Conservation (phyloP, 1,140 invertebrate genomes). For the Atta cephalotes region DNA sequence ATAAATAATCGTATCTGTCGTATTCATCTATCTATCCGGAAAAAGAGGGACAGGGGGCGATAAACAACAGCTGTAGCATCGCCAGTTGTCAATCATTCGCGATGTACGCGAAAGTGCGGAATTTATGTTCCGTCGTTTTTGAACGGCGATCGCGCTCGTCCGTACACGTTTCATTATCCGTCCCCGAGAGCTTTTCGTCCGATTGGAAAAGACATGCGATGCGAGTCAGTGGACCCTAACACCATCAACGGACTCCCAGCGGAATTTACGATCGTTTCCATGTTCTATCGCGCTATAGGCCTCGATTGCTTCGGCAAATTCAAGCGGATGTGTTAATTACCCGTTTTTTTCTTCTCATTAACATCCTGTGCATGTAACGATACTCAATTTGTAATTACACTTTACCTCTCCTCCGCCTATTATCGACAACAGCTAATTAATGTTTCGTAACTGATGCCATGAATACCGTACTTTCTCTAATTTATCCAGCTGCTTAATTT, state of each 20-base stretch:
- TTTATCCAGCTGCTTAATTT: not conserved
- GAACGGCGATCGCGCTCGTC: slow-evolving; percentile 48
- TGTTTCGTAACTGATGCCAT: not conserved
- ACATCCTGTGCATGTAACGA: slow-evolving; percentile 28
- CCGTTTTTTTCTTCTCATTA: slow-evolving; percentile 13
- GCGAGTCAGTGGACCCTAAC: slow-evolving; percentile 24
- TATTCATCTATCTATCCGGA: slow-evolving; percentile 55
- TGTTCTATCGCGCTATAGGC: slow-evolving; percentile 6
- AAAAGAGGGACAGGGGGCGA: slow-evolving; percentile 30
- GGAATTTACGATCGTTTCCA: slow-evolving; percentile 56
- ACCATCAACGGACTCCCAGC: slow-evolving; percentile 3
- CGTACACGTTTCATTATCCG: slow-evolving; percentile 58
- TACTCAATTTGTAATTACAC: slow-evolving; percentile 47
- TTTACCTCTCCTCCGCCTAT: not conserved
- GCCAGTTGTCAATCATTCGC: slow-evolving; percentile 52
- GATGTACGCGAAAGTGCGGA: slow-evolving; percentile 54
- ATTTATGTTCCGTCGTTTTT: slow-evolving; percentile 56
- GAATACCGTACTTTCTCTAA: not conserved
- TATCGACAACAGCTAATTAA: not conserved
- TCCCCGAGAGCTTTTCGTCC: slow-evolving; percentile 56
- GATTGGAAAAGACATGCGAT: slow-evolving; percentile 62
- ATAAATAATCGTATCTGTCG: slow-evolving; percentile 63
- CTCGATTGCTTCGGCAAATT: slow-evolving; percentile 22
- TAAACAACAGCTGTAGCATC: slow-evolving; percentile 64
- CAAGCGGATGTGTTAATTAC: slow-evolving; percentile 53